Base-by-base conservation (phyloP, 2,888 invertebrate species). In the Volucella inflata region DNA sequence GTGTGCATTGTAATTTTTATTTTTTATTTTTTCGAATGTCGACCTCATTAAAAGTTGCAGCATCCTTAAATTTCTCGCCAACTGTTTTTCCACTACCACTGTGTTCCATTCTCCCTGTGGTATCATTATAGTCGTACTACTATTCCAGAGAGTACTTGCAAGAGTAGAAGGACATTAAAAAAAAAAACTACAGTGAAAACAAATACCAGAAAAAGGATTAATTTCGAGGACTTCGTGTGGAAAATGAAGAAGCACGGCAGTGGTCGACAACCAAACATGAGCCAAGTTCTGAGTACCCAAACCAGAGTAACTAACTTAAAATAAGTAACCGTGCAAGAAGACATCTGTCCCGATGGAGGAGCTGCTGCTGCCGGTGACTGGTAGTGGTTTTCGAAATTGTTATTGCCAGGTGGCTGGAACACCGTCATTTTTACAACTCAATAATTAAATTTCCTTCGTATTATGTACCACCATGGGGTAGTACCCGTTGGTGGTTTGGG, bases 41-140 rank as follows among this genome's bases (percentile, higher is more conserved):
- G 76, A 85, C 85, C 85, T 85, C 85, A 85, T 85, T 85, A 85
- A 85, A 81, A 85, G 67, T 81, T 85, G 81, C 81, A 85, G 72
- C 85, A 85, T 85, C 85, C 81, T 81, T 85, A 85, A 85, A 84
- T 80, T 80, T 57, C 48, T 71, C 59, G 59, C 30, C 30, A 6
- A 30, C 30, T 40, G 44, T 70, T 48, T 76, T 64, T 42, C 10
- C 12, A 16, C 50, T 11, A 36, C 65, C 36, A 30, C 60, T 40
- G 17, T 11, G 51, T 51, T 53, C 53, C 55, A 17, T 9, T 53
- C 60, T 70, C 65, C 70, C 65, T 51, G 75, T 64, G 80, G 83
- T 65, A 80, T 84, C 75, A 84, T 80, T 84, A 70, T 75, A 30
- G 30, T 30, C 30, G 6, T 30, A 30, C 30, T 30, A 30, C 6